phyloP scores from a whole-genome alignment of 23 tunicate genomes.

The Ascidia mentula region DNA sequence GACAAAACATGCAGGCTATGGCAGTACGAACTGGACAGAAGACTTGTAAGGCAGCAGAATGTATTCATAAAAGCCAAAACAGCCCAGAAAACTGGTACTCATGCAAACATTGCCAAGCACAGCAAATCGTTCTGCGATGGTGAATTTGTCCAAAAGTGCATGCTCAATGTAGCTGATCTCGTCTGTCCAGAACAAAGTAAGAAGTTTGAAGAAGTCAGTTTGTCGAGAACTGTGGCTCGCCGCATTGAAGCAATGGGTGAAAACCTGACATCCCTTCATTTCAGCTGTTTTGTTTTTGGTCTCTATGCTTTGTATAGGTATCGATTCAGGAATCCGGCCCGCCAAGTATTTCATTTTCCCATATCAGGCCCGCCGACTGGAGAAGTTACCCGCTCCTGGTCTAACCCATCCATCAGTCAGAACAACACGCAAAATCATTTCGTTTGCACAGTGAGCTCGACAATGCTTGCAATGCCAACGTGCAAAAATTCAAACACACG shows the following conservation, averaged over 20 bases:
- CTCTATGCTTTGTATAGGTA: conserved; percentile 83
- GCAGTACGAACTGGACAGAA: conserved; percentile 41
- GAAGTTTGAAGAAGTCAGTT: conserved; percentile 74
- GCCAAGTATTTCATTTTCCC: no score
- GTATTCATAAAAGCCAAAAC: conserved; percentile 31
- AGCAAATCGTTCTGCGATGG: conserved; percentile 19
- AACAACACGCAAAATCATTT: no score
- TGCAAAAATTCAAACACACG: no score
- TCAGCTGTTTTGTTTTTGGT: conserved; percentile 78
- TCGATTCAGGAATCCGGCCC: no score
- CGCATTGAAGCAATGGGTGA: conserved; percentile 84
- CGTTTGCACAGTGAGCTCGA: no score
- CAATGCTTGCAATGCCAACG: no score
- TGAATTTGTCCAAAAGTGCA: conserved; percentile 6
- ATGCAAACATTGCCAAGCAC: conserved; percentile 41
- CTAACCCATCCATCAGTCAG: no score
- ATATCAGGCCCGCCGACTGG: no score
- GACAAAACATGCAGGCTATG: conserved; percentile 31
- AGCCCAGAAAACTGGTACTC: conserved; percentile 49
- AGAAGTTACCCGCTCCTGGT: no score
- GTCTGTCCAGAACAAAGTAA: conserved; percentile 73
- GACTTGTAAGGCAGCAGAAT: conserved; percentile 35
- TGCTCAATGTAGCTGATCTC: conserved; percentile 21
- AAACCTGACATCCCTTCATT: conserved; percentile 83
- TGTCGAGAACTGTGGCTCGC: conserved; percentile 88